These are phyloP conservation scores for Eledone cirrhosa DNA, from an alignment of 2,888 invertebrate species.

Conservation along the genomic window DNA sequence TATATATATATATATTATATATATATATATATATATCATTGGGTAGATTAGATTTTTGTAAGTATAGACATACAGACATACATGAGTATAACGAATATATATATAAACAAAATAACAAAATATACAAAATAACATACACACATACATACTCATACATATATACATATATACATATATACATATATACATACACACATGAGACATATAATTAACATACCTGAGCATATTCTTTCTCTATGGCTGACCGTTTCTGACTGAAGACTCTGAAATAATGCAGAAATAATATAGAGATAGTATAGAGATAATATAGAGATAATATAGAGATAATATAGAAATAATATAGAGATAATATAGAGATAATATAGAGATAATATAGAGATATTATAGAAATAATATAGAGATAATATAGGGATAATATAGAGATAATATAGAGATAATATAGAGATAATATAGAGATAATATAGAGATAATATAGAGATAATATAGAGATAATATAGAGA, in stretches of 20 bases:
- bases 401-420: neutral
- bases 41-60: too few relatives aligned
- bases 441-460: neutral
- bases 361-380: neutral
- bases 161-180: too few relatives aligned
- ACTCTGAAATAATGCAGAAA: neutral
- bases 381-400: neutral
- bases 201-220: neutral
- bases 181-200: too few relatives aligned
- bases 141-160: too few relatives aligned
- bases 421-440: neutral
- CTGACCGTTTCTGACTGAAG: slow-evolving; percentile 12
- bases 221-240: slow-evolving; percentile 21
- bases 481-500: neutral
- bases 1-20: too few relatives aligned
- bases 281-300: neutral
- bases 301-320: neutral
- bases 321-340: neutral
- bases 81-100: too few relatives aligned
- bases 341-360: neutral
- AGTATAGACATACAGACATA: too few relatives aligned
- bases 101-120: too few relatives aligned
- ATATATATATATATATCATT: too few relatives aligned
- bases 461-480: neutral
- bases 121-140: too few relatives aligned